These are phyloP conservation scores for Coregonus suidteri DNA, from an alignment of 2,797 vertebrate genomes.

Conservation along the genomic window DNA sequence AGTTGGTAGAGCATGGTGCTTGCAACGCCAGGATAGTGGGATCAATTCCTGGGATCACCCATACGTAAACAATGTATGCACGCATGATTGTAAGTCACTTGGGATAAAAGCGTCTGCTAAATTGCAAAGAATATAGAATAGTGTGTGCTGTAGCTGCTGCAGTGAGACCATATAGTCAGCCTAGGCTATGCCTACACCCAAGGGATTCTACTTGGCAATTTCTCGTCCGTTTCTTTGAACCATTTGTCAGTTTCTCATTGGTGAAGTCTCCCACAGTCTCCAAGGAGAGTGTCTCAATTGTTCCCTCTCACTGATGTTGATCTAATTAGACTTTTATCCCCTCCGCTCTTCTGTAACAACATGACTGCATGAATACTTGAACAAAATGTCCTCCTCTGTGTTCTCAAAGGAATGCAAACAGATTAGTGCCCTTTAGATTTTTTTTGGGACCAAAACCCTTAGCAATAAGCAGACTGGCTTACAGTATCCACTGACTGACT, in stretches of 20 bases:
- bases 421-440: background rate
- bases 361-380: background rate
- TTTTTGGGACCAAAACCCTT: too few species aligned
- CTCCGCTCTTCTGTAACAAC: background rate
- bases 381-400: background rate
- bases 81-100: background rate
- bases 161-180: background rate
- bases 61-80: background rate
- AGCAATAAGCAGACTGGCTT: slow-evolving; percentile 1
- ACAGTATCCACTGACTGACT: background rate
- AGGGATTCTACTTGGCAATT: background rate
- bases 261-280: background rate
- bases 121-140: background rate
- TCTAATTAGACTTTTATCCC: background rate
- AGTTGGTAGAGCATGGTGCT: too few species aligned
- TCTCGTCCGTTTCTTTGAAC: background rate
- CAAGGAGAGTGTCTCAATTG: background rate
- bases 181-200: background rate
- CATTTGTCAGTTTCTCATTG: background rate
- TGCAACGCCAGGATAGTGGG: too few species aligned
- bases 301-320: background rate
- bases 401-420: background rate
- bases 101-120: background rate
- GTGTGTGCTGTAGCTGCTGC: background rate
- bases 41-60: too few species aligned